Base-by-base conservation (phyloP, 2,113 vertebrate species). In the Solea solea region DNA sequence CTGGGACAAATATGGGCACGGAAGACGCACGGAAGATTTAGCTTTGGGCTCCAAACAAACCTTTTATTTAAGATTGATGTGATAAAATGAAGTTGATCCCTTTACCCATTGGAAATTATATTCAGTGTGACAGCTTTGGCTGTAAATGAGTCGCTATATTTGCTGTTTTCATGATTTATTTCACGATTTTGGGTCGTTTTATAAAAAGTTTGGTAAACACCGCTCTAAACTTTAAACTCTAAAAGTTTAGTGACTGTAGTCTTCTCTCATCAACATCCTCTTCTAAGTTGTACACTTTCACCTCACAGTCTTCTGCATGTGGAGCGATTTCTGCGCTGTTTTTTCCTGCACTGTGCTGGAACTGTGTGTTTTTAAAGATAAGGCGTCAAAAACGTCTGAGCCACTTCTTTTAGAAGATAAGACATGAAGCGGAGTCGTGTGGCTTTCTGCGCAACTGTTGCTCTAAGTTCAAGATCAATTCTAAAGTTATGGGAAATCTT, bases 311-410 rank as follows among this genome's bases (percentile, higher is more conserved):
- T 14, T 10, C 49, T 40, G 68, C n/a, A 54, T 44, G 60, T 64
- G 21, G 28, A 45, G n/a, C 52, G 25, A 13, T 69, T 48, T 70
- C 15, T 68, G 59, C 57, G 46, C 41, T 3, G 12, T 69, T 80
- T 69, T 44, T 58, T 12, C n/a, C 9, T 3, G 25, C 25, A 8
- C 5, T 14, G 54, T 45, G 48, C 64, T 52, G 72, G 41, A 68
- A 75, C 74, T 69, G 21, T 72, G 50, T 88, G 79, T 75, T 78
- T 84, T 49, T 63, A 21, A 27, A 54, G 85, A 87, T 86, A 89
- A 89, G 77, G 60, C 49, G 64, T 64, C 60, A 42, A 60, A 72
- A 68, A 59, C 46, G 7, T 59, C 50, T 40, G 8, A 64, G 65
- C 4, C 50, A 60, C 44, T 21, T 75, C 72, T 34, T 75, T 72